Evolutionary conservation across 1,140 invertebrate genomes (phyloP).

Genomic region (Artemia franciscana): DNA sequence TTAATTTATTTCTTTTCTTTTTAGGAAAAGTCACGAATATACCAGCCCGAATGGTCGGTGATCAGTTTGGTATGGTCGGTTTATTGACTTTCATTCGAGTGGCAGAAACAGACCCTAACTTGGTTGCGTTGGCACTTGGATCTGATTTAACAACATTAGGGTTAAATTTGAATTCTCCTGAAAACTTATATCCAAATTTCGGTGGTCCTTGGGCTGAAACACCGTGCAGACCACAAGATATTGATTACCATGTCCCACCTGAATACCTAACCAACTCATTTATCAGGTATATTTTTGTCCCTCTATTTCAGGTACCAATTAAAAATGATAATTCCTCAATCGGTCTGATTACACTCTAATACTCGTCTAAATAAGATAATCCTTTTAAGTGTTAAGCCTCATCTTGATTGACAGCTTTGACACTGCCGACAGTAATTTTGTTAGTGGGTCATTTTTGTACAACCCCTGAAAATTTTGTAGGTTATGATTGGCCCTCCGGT

Average conservation of each 20-base stretch:
- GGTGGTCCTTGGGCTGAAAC: constrained; percentile 93
- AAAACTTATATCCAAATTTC: constrained; percentile 89
- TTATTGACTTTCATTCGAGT: constrained; percentile 89
- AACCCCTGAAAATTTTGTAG: too few relatives aligned
- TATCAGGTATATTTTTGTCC: constrained; percentile 40
- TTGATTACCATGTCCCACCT: constrained; percentile 92
- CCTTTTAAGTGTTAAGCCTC: too few relatives aligned
- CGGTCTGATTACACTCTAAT: too few relatives aligned
- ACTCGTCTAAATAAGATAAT: too few relatives aligned
- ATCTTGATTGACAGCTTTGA: too few relatives aligned
- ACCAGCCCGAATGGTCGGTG: constrained; percentile 89
- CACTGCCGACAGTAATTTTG: too few relatives aligned
- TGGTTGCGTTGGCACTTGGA: constrained; percentile 81
- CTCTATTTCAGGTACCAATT: too few relatives aligned
- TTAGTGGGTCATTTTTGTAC: too few relatives aligned
- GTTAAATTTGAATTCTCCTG: constrained; percentile 88
- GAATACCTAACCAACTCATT: constrained; percentile 91
- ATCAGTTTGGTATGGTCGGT: constrained; percentile 98
- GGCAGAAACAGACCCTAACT: constrained; percentile 83
- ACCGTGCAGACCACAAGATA: constrained; percentile 91
- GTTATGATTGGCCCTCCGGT: too few relatives aligned
- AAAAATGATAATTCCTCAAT: too few relatives aligned
- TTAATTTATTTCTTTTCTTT: constrained; percentile 13
- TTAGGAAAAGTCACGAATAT: constrained; percentile 85
- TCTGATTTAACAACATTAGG: constrained; percentile 91